Conservation (phyloP, 2,888 invertebrate species). For the Reticulitermes lucifugus region DNA sequence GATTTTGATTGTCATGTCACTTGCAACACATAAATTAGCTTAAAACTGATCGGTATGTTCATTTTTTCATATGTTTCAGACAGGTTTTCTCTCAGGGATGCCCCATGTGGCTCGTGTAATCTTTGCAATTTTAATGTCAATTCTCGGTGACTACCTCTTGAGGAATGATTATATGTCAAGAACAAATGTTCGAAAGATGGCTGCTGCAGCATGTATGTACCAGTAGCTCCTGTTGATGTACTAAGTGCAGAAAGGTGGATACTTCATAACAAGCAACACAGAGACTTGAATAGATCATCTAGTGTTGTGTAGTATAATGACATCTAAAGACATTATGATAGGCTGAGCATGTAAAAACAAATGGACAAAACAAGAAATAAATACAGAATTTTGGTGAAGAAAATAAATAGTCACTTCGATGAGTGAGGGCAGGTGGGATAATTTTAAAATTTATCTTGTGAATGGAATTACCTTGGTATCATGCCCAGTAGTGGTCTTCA, state of each 20-base stretch:
- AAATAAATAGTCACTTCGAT: no score
- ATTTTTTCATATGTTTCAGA: conserved; percentile 60
- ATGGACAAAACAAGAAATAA: no score
- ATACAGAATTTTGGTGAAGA: no score
- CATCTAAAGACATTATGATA: no score
- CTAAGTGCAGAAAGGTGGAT: background rate
- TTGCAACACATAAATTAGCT: background rate
- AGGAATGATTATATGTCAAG: conserved; percentile 69
- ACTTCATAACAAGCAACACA: no score
- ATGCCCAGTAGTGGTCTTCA: no score
- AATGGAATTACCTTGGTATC: no score
- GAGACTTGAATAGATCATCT: no score
- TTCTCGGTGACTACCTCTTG: conserved; percentile 71
- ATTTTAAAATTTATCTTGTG: no score
- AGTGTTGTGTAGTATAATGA: no score
- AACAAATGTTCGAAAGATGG: conserved; percentile 74
- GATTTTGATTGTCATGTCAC: background rate
- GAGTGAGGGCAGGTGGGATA: no score
- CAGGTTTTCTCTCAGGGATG: conserved; percentile 73
- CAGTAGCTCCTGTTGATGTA: background rate
- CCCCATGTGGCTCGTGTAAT: conserved; percentile 72
- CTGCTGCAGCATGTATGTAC: conserved; percentile 70
- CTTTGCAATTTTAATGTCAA: conserved; percentile 70
- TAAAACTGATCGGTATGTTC: background rate
- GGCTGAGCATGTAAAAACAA: no score